These are phyloP conservation scores for Epirrhoe alternata DNA, from an alignment of 2,888 invertebrate species.

Conservation along the genomic window DNA sequence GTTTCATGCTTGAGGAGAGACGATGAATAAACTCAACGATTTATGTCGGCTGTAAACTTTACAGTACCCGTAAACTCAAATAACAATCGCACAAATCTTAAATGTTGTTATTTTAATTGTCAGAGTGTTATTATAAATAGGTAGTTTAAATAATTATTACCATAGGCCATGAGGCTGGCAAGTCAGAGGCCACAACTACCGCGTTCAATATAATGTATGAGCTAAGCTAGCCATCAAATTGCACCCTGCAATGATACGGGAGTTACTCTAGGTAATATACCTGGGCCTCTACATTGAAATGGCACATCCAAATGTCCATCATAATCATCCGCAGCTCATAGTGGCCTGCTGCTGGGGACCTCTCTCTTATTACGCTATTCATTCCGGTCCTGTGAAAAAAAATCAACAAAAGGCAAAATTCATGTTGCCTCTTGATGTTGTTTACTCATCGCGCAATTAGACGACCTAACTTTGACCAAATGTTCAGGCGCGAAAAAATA, in stretches of 20 bases:
- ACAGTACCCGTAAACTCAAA: slow-evolving; percentile 58
- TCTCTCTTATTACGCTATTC: too few relatives aligned
- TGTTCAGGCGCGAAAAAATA: not conserved
- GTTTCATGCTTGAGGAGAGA: slow-evolving; percentile 70
- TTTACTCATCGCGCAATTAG: not conserved
- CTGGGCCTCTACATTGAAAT: too few relatives aligned
- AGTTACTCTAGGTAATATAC: too few relatives aligned
- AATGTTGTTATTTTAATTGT: slow-evolving; percentile 50
- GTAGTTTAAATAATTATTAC: not conserved
- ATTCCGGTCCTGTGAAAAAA: too few relatives aligned
- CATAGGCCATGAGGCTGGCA: not conserved
- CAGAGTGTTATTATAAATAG: slow-evolving; percentile 30
- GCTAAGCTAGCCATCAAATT: too few relatives aligned
- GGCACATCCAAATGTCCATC: too few relatives aligned
- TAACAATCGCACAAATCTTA: slow-evolving; percentile 61
- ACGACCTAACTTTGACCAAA: not conserved
- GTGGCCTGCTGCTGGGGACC: too few relatives aligned
- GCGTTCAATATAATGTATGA: too few relatives aligned
- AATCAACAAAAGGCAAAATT: too few relatives aligned
- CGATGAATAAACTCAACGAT: slow-evolving; percentile 73
- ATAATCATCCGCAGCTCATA: too few relatives aligned
- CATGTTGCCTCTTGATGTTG: not conserved
- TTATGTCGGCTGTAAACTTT: slow-evolving; percentile 70
- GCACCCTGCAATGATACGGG: too few relatives aligned
- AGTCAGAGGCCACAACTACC: not conserved